A percentile compares a stretch with the other conserved stretches of the same genome.
phyloP scores from a whole-genome alignment of 2,888 invertebrate species.

The Tryphoninae sp. region DNA sequence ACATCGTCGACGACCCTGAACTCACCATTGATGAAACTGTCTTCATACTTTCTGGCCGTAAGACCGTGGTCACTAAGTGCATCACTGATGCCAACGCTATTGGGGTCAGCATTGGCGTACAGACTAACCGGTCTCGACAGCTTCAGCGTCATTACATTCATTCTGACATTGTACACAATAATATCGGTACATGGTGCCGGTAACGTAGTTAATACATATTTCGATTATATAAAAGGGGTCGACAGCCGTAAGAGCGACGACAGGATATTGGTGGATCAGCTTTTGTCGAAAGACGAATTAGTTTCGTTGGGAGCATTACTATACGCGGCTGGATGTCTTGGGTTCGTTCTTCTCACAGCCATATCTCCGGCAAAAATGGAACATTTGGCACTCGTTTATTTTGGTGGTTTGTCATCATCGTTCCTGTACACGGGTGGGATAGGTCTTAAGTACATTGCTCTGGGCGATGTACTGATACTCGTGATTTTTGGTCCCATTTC shows the following conservation, averaged over 20 bases:
- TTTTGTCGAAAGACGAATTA: slow-evolving; percentile 91
- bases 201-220: slow-evolving; percentile 98
- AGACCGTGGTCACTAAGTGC: slow-evolving; percentile 97
- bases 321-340: slow-evolving; percentile 92
- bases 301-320: slow-evolving; percentile 94
- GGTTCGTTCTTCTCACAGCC: slow-evolving; percentile 89
- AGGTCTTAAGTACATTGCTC: slow-evolving; percentile 96
- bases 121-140: slow-evolving; percentile 89
- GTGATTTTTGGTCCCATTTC: slow-evolving; percentile 97
- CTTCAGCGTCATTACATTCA: slow-evolving; percentile 90
- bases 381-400: slow-evolving; percentile 96
- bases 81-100: slow-evolving; percentile 93
- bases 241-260: slow-evolving; percentile 95
- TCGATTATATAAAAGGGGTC: slow-evolving; percentile 96
- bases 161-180: slow-evolving; percentile 92
- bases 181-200: slow-evolving; percentile 97
- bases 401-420: slow-evolving; percentile 96
- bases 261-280: slow-evolving; percentile 96
- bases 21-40: slow-evolving; percentile 90
- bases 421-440: slow-evolving; percentile 98
- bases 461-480: slow-evolving; percentile 95
- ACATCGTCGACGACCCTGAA: slow-evolving; percentile 68
- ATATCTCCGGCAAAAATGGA: slow-evolving; percentile 96
- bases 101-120: slow-evolving; percentile 95
- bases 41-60: slow-evolving; percentile 93